A percentile compares a stretch with the other conserved stretches of the same genome.
These are phyloP conservation scores for Aphelocoma californica DNA, from an alignment of 2,797 vertebrate genomes.

Conservation along the genomic window DNA sequence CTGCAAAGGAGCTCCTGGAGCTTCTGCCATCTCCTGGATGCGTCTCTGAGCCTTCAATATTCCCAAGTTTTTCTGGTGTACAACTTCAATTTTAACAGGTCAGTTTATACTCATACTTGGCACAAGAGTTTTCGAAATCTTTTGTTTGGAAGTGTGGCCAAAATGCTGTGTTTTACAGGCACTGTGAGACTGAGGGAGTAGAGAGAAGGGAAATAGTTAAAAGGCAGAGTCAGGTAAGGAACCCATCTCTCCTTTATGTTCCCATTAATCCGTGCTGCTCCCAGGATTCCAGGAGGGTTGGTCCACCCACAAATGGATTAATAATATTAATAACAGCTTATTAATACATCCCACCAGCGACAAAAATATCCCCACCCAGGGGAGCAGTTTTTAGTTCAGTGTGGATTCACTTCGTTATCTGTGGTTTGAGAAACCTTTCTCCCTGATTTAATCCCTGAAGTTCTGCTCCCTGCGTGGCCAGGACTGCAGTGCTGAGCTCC, in stretches of 20 bases:
- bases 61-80: neutral
- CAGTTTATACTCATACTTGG: neutral
- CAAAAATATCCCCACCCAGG: neutral
- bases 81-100: neutral
- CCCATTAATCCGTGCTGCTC: neutral
- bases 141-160: neutral
- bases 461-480: neutral
- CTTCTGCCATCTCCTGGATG: neutral
- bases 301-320: neutral
- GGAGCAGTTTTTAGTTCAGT: neutral
- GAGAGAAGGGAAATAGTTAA: neutral
- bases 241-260: neutral
- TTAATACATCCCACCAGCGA: neutral
- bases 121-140: neutral
- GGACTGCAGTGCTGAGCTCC: neutral
- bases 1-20: neutral
- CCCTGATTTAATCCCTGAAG: neutral
- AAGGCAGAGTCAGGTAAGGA: neutral
- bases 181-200: neutral
- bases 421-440: neutral
- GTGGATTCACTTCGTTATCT: fast-evolving
- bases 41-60: neutral
- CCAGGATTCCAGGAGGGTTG: neutral
- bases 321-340: neutral
- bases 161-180: neutral